Conservation (phyloP, 2,797 vertebrate genomes). For the Eleutherodactylus coqui region DNA sequence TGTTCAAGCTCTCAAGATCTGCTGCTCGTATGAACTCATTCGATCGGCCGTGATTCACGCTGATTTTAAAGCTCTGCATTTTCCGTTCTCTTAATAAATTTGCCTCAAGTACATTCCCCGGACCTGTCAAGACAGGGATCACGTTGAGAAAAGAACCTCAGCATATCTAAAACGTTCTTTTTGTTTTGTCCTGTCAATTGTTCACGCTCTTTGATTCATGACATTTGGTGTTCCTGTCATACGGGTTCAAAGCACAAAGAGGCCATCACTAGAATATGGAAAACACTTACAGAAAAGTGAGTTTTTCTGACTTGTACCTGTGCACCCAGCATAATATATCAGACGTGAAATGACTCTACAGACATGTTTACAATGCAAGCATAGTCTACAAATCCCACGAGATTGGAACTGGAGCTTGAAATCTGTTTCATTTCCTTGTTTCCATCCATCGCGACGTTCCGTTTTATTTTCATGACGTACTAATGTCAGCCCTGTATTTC, state of each 20-base stretch:
- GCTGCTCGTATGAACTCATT: neutral
- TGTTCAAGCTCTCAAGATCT: no score
- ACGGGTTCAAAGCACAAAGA: neutral
- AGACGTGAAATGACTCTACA: neutral
- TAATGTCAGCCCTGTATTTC: constrained; percentile 28
- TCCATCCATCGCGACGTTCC: neutral
- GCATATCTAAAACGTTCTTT: neutral
- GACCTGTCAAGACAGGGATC: neutral
- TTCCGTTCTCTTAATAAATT: neutral
- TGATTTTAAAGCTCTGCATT: neutral
- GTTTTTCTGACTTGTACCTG: neutral
- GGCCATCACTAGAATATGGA: neutral
- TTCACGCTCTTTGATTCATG: neutral
- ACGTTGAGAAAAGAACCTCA: neutral
- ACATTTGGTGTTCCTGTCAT: neutral
- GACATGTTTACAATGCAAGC: neutral
- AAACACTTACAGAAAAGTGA: neutral
- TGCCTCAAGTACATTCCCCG: neutral
- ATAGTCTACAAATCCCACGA: neutral
- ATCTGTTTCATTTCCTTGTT: constrained; percentile 9
- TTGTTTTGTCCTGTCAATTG: neutral
- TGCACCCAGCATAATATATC: neutral
- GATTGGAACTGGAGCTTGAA: constrained; percentile 9
- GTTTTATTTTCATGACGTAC: constrained; percentile 39
- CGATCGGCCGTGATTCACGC: neutral